Evolutionary conservation across 1,140 invertebrate species (phyloP), one percentile per base, ranked within the genome.

Genomic region (Drosophila tani): DNA sequence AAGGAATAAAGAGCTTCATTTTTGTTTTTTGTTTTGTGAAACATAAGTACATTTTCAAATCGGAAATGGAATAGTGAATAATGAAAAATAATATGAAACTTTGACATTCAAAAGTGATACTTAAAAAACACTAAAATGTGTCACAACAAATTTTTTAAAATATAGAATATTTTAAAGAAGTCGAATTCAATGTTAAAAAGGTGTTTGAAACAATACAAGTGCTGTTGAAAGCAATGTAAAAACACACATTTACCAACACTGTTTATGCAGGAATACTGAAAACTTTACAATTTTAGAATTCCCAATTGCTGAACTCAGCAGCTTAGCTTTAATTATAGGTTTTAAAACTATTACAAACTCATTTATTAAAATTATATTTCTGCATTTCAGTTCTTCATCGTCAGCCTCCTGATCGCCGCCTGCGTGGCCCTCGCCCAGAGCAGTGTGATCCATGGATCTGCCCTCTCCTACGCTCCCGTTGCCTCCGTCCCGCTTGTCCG

Each of bases 301-400:
- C 27, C 6, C 27, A 29, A 29, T 9, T 32, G 0, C 8, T 5
- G 5, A 29, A 24, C 5, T 6, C 11, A 51, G 5, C 21, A 49
- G 8, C 9, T 50, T 11, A 6, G 4, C n/a, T 29, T 29, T 11
- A n/a, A 29, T 12, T 29, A 5, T 9, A 27, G 8, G 32, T 35
- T 21, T 8, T 1, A 14, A 9, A 32, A 29, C 35, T 14, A 40
- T 12, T 21, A 11, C 41, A 32, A 29, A 5, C 1, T 1, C 0
- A 21, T 8, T 5, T 40, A n/a, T n/a, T 12, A 9, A 35, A 11
- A 35, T 35, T 4, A 4, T 2, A 40, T 40, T 8, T n/a, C 4
- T 35, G 3, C 12, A 2, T 75, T 51, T 7, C 59, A 88, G 85
- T 85, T 88, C 70, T 74, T 85, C 75, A 80, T 85, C 38, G 85